Conservation (phyloP, 2,888 invertebrate genomes). For the Phania funesta region DNA sequence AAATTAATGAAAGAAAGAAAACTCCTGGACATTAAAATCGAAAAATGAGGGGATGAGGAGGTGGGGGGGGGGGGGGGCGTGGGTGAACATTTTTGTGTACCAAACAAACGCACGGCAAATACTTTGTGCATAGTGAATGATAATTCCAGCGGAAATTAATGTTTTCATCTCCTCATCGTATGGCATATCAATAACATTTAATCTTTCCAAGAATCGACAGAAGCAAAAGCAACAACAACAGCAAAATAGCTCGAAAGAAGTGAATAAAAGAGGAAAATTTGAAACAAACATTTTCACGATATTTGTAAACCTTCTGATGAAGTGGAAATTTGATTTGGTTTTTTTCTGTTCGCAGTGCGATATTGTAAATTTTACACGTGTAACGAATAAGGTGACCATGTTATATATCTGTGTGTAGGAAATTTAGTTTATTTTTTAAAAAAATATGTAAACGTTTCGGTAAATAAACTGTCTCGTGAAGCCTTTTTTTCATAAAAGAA, state of each 20-base stretch:
- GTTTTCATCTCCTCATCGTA: slow-evolving; percentile 58
- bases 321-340: no score
- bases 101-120: neutral
- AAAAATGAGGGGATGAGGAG: neutral
- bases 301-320: no score
- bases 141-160: slow-evolving; percentile 65
- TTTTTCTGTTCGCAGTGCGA: no score
- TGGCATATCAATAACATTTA: slow-evolving; percentile 62
- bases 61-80: neutral
- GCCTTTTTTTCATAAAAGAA: no score
- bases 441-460: no score
- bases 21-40: slow-evolving; percentile 12
- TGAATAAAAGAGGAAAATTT: neutral
- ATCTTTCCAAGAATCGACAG: slow-evolving; percentile 32
- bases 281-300: neutral
- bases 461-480: no score
- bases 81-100: neutral
- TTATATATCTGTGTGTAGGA: no score
- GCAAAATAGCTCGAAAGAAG: neutral
- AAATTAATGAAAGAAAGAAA: slow-evolving; percentile 27
- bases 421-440: no score
- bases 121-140: slow-evolving; percentile 51
- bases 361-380: no score
- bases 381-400: no score
- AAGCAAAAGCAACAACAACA: neutral